Percentiles rank a stretch among this genome's conserved stretches.
phyloP scores from a whole-genome alignment of 2,113 vertebrate species.

The Osmerus mordax region DNA sequence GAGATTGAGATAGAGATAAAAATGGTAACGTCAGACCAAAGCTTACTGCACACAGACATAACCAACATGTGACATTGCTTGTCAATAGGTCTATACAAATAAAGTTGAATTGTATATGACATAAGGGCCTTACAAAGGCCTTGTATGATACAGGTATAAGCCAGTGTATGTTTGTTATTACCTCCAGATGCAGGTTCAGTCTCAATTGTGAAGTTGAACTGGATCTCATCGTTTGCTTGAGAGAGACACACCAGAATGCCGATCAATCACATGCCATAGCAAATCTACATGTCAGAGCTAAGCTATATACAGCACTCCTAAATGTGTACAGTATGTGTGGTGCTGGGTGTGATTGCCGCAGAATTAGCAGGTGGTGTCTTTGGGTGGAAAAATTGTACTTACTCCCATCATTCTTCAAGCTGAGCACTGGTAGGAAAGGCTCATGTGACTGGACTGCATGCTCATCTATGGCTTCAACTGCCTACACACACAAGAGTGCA shows the following conservation, averaged over 20 bases:
- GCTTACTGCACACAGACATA: too few species aligned
- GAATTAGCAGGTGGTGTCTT: too few species aligned
- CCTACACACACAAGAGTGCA: slow-evolving; percentile 24
- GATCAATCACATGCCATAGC: not conserved
- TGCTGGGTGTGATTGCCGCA: too few species aligned
- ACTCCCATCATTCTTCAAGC: slow-evolving; percentile 36
- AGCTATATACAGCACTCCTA: not conserved
- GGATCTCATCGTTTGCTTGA: slow-evolving; percentile 64
- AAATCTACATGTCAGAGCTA: not conserved
- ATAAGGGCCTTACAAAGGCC: too few species aligned
- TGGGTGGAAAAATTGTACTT: slow-evolving; percentile 21
- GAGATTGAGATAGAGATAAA: not conserved
- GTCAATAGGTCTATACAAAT: too few species aligned
- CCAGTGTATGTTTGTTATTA: slow-evolving; percentile 12
- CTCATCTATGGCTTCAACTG: not conserved
- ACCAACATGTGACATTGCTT: too few species aligned
- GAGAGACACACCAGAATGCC: slow-evolving; percentile 9
- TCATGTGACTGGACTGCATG: slow-evolving; percentile 10
- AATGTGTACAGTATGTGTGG: not conserved
- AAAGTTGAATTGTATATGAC: too few species aligned
- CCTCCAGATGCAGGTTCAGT: slow-evolving; percentile 49
- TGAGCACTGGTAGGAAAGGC: not conserved
- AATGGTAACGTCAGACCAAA: too few species aligned
- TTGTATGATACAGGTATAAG: too few species aligned
- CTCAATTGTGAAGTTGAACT: slow-evolving; percentile 68